phyloP scores from a whole-genome alignment of 2,797 vertebrate genomes.

The Columba guinea region DNA sequence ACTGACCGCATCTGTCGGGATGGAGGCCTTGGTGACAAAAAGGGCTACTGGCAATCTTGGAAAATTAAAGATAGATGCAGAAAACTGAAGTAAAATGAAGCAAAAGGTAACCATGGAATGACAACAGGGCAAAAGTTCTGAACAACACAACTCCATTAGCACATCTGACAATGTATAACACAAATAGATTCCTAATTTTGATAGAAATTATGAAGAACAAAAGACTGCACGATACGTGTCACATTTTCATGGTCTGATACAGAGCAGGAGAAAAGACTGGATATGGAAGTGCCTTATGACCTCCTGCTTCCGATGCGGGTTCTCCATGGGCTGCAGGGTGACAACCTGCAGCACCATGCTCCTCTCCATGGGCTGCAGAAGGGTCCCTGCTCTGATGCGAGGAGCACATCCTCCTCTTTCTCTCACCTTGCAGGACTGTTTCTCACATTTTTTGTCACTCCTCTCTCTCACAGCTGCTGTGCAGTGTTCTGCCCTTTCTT shows the following conservation, averaged over 20 bases:
- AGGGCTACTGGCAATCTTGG: not conserved
- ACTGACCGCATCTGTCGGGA: not conserved
- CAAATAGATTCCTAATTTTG: not conserved
- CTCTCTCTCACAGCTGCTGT: not conserved
- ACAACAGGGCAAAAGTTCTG: not conserved
- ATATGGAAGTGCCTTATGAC: not conserved
- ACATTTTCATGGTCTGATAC: not conserved
- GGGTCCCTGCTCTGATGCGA: not conserved
- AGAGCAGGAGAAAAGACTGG: not conserved
- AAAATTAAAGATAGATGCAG: not conserved
- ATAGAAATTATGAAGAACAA: not conserved
- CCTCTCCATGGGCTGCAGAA: not conserved
- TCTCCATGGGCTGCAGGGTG: not conserved
- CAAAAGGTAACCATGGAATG: not conserved
- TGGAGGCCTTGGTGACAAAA: not conserved
- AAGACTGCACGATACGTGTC: not conserved
- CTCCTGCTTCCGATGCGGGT: too few species aligned
- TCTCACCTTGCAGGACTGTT: not conserved
- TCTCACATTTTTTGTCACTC: not conserved
- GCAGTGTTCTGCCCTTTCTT: not conserved
- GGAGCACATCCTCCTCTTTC: not conserved
- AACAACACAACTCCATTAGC: not conserved
- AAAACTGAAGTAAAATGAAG: not conserved
- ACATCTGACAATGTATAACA: not conserved
- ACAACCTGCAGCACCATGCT: not conserved